These are phyloP conservation scores for Pristionchus maxplancki DNA, from an alignment of 2,888 invertebrate species.

Conservation along the genomic window DNA sequence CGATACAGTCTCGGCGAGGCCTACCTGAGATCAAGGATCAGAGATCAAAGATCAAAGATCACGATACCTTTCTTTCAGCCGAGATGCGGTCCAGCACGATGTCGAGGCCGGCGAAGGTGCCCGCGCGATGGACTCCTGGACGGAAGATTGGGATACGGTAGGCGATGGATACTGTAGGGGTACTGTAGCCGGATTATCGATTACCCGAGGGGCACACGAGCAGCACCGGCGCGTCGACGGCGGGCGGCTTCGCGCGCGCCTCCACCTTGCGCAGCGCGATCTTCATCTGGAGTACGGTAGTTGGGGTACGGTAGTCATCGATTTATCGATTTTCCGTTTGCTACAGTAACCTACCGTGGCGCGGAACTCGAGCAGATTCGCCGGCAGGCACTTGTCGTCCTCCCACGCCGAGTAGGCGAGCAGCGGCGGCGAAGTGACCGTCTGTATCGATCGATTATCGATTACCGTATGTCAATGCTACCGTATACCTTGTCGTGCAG, in stretches of 20 bases:
- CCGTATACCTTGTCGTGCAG: constrained; percentile 38
- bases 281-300: constrained; percentile 50
- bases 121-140: constrained; percentile 55
- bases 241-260: constrained; percentile 24
- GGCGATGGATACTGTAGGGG: not conserved
- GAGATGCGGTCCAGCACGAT: constrained; percentile 55
- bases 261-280: constrained; percentile 54
- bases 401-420: constrained; percentile 54
- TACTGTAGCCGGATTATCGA: not conserved
- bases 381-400: constrained; percentile 55
- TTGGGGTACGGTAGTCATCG: not conserved
- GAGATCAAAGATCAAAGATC: not conserved
- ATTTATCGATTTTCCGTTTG: no score
- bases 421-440: constrained; percentile 41
- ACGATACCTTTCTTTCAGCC: constrained; percentile 53
- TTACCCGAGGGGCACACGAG: constrained; percentile 55
- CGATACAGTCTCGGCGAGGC: constrained; percentile 53
- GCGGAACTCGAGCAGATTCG: constrained; percentile 57
- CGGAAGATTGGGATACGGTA: no score
- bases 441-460: constrained; percentile 24
- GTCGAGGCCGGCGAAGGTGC: constrained; percentile 56
- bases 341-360: constrained; percentile 49
- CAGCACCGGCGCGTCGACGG: constrained; percentile 49
- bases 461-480: not conserved
- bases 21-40: constrained; percentile 47